Evolutionary conservation across 2,113 vertebrate genomes (phyloP).

Genomic region (Neomonachus schauinslandi): DNA sequence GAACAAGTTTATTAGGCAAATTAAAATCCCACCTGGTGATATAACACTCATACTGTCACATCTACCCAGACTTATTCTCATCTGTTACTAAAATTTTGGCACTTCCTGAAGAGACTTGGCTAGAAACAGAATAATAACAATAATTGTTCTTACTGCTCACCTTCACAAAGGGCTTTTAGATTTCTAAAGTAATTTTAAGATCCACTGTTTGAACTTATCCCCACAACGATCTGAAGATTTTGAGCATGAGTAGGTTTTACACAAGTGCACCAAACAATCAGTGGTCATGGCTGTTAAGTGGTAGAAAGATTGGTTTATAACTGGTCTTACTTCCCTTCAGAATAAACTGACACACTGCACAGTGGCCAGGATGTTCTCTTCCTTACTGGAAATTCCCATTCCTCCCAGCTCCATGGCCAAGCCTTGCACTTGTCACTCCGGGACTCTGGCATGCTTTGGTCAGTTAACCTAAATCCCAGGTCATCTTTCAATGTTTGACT

Average conservation of each 20-base stretch:
- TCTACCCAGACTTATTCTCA: conserved; percentile 8
- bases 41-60: neutral
- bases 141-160: neutral
- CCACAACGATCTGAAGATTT: neutral
- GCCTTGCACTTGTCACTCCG: neutral
- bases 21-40: neutral
- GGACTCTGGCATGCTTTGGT: neutral
- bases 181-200: conserved; percentile 19
- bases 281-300: neutral
- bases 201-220: neutral
- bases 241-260: neutral
- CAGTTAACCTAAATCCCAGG: neutral
- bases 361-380: neutral
- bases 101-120: neutral
- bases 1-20: neutral
- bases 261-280: neutral
- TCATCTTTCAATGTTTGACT: neutral
- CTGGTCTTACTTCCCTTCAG: neutral
- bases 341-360: neutral
- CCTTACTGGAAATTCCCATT: neutral
- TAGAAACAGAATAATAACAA: neutral
- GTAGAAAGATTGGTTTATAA: neutral
- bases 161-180: neutral
- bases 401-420: neutral
- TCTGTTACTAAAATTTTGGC: neutral